phyloP scores from a whole-genome alignment of 2,797 vertebrate species.

The Amblyopsis hoosieri region DNA sequence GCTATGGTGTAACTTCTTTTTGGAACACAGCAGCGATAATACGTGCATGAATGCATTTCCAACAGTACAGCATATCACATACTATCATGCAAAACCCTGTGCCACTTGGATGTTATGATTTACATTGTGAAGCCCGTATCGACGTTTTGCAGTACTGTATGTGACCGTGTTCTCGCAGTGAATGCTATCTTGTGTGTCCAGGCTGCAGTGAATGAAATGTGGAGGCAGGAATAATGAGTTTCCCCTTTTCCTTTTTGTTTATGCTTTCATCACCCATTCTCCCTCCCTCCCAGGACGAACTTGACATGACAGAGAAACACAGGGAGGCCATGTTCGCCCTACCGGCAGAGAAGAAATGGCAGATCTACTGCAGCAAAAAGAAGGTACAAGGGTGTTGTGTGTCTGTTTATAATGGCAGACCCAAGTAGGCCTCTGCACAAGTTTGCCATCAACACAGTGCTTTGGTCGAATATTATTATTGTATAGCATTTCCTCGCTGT shows the following conservation, averaged over 20 bases:
- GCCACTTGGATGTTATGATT: neutral
- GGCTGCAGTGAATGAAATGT: slow-evolving; percentile 6
- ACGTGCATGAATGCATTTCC: slow-evolving; percentile 8
- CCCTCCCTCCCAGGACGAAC: slow-evolving; percentile 86
- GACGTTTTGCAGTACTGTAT: neutral
- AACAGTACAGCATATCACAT: neutral
- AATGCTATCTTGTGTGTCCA: slow-evolving; percentile 2
- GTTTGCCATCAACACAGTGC: neutral
- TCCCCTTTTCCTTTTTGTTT: neutral
- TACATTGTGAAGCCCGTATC: neutral
- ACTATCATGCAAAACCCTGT: neutral
- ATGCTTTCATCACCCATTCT: neutral
- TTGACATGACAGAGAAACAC: slow-evolving; percentile 98
- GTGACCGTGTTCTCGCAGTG: neutral
- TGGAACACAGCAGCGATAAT: slow-evolving; percentile 6
- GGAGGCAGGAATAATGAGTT: slow-evolving; percentile 8
- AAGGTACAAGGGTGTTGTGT: slow-evolving; percentile 81
- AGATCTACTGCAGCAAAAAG: slow-evolving; percentile 99
- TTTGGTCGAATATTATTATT: slow-evolving; percentile 13
- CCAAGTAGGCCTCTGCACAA: slow-evolving; percentile 10
- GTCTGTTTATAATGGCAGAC: neutral
- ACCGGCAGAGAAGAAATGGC: slow-evolving; percentile 98
- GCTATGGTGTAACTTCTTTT: slow-evolving; percentile 18
- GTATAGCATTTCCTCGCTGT: slow-evolving; percentile 12
- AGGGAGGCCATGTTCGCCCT: slow-evolving; percentile 98